phyloP scores from a whole-genome alignment of 1,140 invertebrate genomes.

The Eupristina koningsbergeri region DNA sequence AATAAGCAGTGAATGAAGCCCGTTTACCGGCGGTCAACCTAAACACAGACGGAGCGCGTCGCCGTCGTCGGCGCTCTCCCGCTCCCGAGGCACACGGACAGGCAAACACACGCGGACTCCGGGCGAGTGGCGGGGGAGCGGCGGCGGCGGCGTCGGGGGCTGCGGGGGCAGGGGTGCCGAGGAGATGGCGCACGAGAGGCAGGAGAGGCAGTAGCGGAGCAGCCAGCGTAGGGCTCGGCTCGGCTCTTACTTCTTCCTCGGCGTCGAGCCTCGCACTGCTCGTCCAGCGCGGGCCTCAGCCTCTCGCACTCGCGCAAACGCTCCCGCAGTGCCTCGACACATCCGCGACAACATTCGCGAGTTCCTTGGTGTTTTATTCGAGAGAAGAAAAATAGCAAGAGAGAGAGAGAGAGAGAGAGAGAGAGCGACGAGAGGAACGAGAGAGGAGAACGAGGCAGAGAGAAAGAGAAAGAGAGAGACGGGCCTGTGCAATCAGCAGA shows the following conservation, averaged over 20 bases:
- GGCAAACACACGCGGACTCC: not conserved
- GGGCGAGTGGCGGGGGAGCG: not conserved
- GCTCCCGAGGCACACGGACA: not conserved
- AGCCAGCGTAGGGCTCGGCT: slow-evolving; percentile 54
- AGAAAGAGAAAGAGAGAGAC: not conserved
- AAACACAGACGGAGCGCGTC: slow-evolving; percentile 32
- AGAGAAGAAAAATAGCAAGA: not conserved
- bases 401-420: not conserved
- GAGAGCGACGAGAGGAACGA: not conserved
- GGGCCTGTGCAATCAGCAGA: not conserved
- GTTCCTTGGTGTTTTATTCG: not conserved
- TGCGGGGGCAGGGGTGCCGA: not conserved
- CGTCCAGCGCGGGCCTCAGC: not conserved
- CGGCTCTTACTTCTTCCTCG: not conserved
- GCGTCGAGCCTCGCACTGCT: not conserved
- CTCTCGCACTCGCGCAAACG: not conserved
- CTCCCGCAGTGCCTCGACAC: not conserved
- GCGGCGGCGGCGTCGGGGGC: not conserved
- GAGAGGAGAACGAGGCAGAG: no score
- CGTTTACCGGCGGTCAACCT: slow-evolving; percentile 50
- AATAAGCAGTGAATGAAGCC: slow-evolving; percentile 52
- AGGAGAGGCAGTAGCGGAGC: slow-evolving; percentile 48
- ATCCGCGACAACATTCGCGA: not conserved
- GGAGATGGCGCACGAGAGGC: slow-evolving; percentile 13
- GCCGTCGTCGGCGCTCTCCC: not conserved